Percentiles rank a stretch among this genome's conserved stretches.
These are phyloP conservation scores for Drosophila sp. DNA, from an alignment of 1,140 invertebrate species.

Conservation along the genomic window DNA sequence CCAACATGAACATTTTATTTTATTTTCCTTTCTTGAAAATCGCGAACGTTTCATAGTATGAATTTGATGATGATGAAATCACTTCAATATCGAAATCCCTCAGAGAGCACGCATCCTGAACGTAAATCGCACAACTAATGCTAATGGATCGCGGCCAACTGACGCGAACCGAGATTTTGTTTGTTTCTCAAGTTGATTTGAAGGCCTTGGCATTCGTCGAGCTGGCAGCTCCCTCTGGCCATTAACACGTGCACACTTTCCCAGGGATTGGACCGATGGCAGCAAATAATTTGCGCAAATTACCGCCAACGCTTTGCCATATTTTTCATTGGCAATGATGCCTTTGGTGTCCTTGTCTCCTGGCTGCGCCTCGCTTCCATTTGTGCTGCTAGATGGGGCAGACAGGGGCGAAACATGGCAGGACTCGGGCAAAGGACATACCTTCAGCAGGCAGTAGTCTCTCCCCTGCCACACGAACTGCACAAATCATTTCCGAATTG, in stretches of 20 bases:
- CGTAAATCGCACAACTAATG: slow-evolving; percentile 69
- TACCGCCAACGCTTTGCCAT: slow-evolving; percentile 70
- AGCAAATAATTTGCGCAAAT: slow-evolving; percentile 77
- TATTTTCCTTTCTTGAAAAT: too few species aligned
- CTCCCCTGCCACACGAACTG: slow-evolving; percentile 56
- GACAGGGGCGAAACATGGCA: slow-evolving; percentile 74
- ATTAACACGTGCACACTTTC: slow-evolving; percentile 77
- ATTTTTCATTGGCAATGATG: slow-evolving; percentile 72
- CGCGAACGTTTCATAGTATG: too few species aligned
- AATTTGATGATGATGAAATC: slow-evolving; percentile 65
- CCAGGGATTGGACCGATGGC: slow-evolving; percentile 43
- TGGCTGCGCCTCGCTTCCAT: slow-evolving; percentile 40
- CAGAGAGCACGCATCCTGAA: slow-evolving; percentile 49
- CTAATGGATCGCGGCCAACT: slow-evolving; percentile 66
- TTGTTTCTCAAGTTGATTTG: slow-evolving; percentile 44
- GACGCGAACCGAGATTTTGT: slow-evolving; percentile 62
- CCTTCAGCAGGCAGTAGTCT: slow-evolving; percentile 58
- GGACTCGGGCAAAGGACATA: slow-evolving; percentile 54
- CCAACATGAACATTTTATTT: too few species aligned
- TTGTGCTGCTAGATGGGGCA: slow-evolving; percentile 29
- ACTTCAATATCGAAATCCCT: slow-evolving; percentile 63
- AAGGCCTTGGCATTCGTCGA: slow-evolving; percentile 47
- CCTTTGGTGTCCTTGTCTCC: slow-evolving; percentile 50
- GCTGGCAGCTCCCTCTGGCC: slow-evolving; percentile 38
- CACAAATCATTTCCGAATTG: slow-evolving; percentile 80